Evolutionary conservation across 2,113 vertebrate genomes (phyloP).

Genomic region (Entomyzon cyanotis): DNA sequence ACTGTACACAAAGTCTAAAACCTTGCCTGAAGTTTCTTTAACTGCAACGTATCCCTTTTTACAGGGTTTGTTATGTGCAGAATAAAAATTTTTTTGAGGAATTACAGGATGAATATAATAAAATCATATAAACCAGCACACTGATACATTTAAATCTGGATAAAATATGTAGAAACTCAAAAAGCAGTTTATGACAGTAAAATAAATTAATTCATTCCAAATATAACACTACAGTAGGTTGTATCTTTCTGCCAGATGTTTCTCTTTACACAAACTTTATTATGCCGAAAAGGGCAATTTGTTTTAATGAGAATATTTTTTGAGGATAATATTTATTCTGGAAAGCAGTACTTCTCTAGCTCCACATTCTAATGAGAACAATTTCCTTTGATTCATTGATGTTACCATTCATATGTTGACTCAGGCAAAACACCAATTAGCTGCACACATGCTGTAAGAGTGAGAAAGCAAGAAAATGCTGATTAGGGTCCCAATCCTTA

Average conservation of each 20-base stretch:
- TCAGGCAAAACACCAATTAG: constrained; percentile 72
- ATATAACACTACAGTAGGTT: constrained; percentile 62
- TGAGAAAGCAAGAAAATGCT: constrained; percentile 1
- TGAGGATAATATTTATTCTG: constrained; percentile 71
- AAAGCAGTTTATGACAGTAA: constrained; percentile 58
- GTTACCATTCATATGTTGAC: constrained; percentile 56
- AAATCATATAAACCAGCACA: constrained; percentile 24
- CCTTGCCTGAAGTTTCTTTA: neutral
- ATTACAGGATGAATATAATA: constrained; percentile 20
- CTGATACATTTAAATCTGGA: constrained; percentile 36
- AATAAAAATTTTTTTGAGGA: constrained; percentile 20
- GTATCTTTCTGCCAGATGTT: constrained; percentile 72
- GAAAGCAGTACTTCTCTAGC: constrained; percentile 62
- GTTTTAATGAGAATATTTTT: constrained; percentile 74
- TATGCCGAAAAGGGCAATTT: constrained; percentile 65
- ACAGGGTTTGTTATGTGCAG: neutral
- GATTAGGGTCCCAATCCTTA: neutral
- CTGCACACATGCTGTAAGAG: constrained; percentile 35
- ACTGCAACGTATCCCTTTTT: neutral
- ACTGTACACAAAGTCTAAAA: neutral
- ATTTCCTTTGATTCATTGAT: constrained; percentile 71
- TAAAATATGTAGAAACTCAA: constrained; percentile 46
- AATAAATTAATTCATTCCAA: constrained; percentile 67
- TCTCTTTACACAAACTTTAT: constrained; percentile 71
- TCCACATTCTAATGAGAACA: constrained; percentile 70